Conservation (phyloP, 2,888 invertebrate species). For the Flexamia atlantica region DNA sequence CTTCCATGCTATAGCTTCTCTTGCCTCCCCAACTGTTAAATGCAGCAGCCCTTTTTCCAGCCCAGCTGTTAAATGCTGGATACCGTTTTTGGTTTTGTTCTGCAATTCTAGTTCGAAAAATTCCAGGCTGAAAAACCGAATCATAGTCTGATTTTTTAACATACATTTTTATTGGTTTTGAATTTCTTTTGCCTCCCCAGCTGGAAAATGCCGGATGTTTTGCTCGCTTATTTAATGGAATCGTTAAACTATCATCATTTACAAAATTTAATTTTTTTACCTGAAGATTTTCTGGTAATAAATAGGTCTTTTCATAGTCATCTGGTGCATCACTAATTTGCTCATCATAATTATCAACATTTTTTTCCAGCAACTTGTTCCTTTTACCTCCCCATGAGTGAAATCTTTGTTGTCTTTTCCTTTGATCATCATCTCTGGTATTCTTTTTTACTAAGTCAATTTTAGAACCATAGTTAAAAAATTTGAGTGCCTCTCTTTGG, state of each 20-base stretch:
- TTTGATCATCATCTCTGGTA: slow-evolving; percentile 2
- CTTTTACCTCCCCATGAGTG: slow-evolving; percentile 60
- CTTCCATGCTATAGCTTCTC: slow-evolving; percentile 66
- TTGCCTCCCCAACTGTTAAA: slow-evolving; percentile 67
- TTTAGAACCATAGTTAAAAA: not conserved
- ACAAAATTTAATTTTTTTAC: not conserved
- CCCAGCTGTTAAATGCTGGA: slow-evolving; percentile 50
- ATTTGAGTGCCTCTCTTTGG: too few relatives aligned
- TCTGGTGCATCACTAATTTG: not conserved
- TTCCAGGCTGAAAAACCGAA: not conserved
- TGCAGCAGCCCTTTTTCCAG: slow-evolving; percentile 50
- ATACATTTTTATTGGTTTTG: not conserved
- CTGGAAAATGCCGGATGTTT: slow-evolving; percentile 32
- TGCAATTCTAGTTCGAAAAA: not conserved
- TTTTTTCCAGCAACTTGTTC: not conserved
- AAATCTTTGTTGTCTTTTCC: slow-evolving; percentile 52
- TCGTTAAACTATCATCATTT: not conserved
- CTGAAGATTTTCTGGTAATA: not conserved
- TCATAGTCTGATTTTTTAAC: slow-evolving; percentile 1
- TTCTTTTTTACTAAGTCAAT: slow-evolving; percentile 34
- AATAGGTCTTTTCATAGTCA: not conserved
- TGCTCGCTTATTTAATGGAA: not conserved
- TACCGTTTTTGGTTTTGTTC: slow-evolving; percentile 38
- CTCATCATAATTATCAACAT: not conserved
- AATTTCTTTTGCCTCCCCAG: slow-evolving; percentile 52